Evolutionary conservation across 2,888 invertebrate genomes (phyloP), one percentile per base, ranked within the genome.

Genomic region (Acanthosoma haemorrhoidale): DNA sequence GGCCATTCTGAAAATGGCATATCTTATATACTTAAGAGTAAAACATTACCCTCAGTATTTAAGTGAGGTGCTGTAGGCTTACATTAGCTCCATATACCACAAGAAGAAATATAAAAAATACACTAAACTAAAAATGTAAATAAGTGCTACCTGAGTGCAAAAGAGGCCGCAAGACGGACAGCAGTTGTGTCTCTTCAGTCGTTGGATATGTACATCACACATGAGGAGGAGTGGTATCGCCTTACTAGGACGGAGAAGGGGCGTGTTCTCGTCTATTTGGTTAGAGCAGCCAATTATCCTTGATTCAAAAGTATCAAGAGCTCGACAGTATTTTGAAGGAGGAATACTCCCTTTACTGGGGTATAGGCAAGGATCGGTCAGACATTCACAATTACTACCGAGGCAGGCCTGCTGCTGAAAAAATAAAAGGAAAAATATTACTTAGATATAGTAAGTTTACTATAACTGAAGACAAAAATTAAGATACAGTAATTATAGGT

Each of bases 91-190:
- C n/a, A n/a, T n/a, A n/a, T n/a, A n/a, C n/a, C n/a, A n/a, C n/a
- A n/a, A n/a, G n/a, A n/a, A n/a, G n/a, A n/a, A n/a, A n/a, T n/a
- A n/a, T n/a, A n/a, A n/a, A n/a, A n/a, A n/a, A n/a, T n/a, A n/a
- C n/a, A n/a, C n/a, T n/a, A n/a, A n/a, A n/a, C n/a, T n/a, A n/a
- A n/a, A n/a, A n/a, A n/a, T n/a, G n/a, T n/a, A n/a, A n/a, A n/a
- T n/a, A n/a, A n/a, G n/a, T 15, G 18, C 36, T 76, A 90, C 91
- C 86, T 94, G 92, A 5, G 93, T 89, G 79, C 95, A 95, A 80
- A 93, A 96, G 66, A 92, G 82, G 5, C 95, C 92, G 80, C 96
- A 96, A 1, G 89, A 88, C 0, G 94, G 91, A 78, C 95, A 96
- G 79, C 94, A 94, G 80, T 94, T 92, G 80, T 96, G 96, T 38